Evolutionary conservation across 2,888 invertebrate genomes (phyloP), one percentile per base, ranked within the genome.

Genomic region (Hyposoter dolosus): DNA sequence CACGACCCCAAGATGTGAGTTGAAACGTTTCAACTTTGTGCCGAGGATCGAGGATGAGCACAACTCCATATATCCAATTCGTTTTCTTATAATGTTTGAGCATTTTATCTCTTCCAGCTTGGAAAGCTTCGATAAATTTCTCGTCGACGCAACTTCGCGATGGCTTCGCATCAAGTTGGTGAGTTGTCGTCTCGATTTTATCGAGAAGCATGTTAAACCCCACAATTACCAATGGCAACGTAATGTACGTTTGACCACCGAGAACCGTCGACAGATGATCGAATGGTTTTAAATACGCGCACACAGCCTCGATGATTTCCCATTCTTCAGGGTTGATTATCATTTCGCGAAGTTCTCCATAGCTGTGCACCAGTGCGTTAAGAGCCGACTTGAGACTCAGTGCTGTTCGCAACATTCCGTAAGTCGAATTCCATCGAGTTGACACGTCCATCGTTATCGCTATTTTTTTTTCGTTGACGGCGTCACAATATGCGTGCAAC

Each of bases 1-100:
- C 53, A n/a, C 47, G 56, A 23, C 88, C 85, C 88, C 87, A 87
- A 56, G 83, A 53, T 32, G 88, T 88, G 6, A 71, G 28, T 32
- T 63, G 71, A 78, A 89, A 89, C n/a, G 87, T 88, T 74, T 87
- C 84, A 4, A 88, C 66, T 81, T 87, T 88, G 47, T 89, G 87
- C 12, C 88, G 85, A 56, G 88, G 89, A 74, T 89, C 88, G 43
- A 89, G 82, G 32, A 88, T 88, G n/a, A 89, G 80, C 23, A 79
- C 83, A 68, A 80, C 72, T 66, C 89, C 87, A 53, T 89, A 88
- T 19, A 88, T 86, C 87, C 87, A 89, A 63, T 89, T 88, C 28
- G 83, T 86, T 63, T 86, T 86, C n/a, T 63, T 40, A 40, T 86
- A 84, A 68, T 86, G 79, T 23, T 75, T 72, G 3, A 82, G 12